Conservation (phyloP, 2,888 invertebrate species). For the Dichetophora obliterata region DNA sequence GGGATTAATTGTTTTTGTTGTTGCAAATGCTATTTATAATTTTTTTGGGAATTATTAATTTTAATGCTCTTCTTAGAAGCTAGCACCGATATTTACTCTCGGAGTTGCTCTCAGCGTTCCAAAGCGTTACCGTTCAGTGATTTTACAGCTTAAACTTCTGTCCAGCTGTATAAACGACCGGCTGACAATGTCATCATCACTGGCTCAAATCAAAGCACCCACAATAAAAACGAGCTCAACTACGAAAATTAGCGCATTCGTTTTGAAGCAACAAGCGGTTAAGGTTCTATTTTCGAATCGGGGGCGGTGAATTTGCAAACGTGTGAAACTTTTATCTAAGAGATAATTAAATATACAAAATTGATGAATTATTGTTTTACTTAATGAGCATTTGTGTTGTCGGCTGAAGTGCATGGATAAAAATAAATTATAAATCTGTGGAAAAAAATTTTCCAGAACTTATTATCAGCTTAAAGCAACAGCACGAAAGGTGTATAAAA, state of each 20-base stretch:
- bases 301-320: background rate
- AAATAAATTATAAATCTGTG: background rate
- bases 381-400: background rate
- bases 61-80: background rate
- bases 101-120: background rate
- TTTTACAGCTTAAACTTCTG: background rate
- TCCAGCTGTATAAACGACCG: background rate
- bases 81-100: background rate
- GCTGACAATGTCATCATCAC: conserved; percentile 20
- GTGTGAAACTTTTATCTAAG: too few species aligned
- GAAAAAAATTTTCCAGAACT: background rate
- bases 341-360: background rate
- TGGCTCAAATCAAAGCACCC: background rate
- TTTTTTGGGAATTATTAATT: conserved; percentile 10
- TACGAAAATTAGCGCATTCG: conserved; percentile 56
- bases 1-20: background rate
- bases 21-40: background rate
- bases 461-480: background rate
- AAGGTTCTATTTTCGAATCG: conserved; percentile 14
- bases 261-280: conserved; percentile 46
- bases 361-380: background rate
- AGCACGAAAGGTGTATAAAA: background rate
- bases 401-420: background rate
- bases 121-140: conserved; percentile 17
- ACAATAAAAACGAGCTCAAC: conserved; percentile 57